Conservation (phyloP, 2,888 invertebrate genomes). For the Stomorhina lunata region DNA sequence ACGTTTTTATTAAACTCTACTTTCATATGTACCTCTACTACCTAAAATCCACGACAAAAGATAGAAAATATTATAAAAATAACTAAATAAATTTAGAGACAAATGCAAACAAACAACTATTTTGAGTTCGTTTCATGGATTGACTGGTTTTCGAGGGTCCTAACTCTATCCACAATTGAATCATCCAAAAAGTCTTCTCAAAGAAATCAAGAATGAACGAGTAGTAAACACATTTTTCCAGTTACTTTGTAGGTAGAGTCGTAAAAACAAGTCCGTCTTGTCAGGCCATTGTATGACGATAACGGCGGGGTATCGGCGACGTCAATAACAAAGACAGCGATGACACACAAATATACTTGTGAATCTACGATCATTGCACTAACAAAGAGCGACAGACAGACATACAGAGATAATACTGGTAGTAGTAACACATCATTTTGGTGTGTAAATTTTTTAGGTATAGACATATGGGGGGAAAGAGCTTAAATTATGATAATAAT, state of each 20-base stretch:
- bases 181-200: neutral
- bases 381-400: no score
- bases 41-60: conserved; percentile 10
- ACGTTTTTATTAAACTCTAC: neutral
- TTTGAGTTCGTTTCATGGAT: neutral
- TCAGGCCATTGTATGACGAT: no score
- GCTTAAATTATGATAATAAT: neutral
- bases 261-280: neutral
- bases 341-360: conserved; percentile 16
- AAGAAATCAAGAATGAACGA: neutral
- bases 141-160: neutral
- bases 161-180: neutral
- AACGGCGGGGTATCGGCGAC: conserved; percentile 10
- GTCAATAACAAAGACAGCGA: conserved; percentile 35
- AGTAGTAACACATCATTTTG: conserved; percentile 7
- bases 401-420: no score
- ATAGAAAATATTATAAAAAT: no score
- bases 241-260: conserved; percentile 2
- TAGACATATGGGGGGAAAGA: neutral
- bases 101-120: conserved; percentile 23
- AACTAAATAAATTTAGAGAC: conserved; percentile 19
- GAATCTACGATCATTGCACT: neutral
- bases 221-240: neutral
- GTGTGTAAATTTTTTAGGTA: no score
- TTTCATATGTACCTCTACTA: neutral